A percentile compares a stretch with the other conserved stretches of the same genome.
Conservation (phyloP, 2,113 vertebrate genomes). For the Prinia subflava region DNA sequence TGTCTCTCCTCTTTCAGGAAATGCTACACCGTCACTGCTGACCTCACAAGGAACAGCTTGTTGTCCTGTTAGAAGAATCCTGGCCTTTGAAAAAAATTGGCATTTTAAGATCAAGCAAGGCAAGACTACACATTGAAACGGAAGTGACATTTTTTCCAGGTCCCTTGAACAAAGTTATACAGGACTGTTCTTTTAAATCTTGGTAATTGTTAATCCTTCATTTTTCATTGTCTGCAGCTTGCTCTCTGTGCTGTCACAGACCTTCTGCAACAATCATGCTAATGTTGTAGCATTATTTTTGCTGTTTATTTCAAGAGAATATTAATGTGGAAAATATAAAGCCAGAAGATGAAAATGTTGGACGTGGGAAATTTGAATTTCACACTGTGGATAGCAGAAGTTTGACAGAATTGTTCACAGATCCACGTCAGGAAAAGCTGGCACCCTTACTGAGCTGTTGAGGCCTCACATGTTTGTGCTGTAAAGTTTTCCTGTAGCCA, state of each 20-base stretch:
- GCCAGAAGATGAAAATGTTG: neutral
- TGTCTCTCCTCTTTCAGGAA: neutral
- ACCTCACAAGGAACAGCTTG: neutral
- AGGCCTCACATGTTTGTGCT: neutral
- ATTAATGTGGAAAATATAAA: neutral
- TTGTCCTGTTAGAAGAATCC: neutral
- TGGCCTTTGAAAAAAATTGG: neutral
- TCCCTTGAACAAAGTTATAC: neutral
- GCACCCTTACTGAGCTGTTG: neutral
- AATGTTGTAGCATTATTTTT: neutral
- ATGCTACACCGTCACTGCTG: neutral
- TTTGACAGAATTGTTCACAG: neutral
- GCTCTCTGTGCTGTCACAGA: neutral
- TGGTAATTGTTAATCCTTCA: neutral
- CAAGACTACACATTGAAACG: neutral
- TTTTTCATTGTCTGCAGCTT: neutral
- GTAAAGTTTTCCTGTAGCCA: neutral
- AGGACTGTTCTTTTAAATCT: neutral
- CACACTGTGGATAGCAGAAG: neutral
- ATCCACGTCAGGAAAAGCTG: neutral
- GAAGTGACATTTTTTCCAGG: neutral
- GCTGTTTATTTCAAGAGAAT: constrained; percentile 14
- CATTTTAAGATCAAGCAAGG: neutral
- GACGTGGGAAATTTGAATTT: constrained; percentile 8
- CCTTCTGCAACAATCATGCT: neutral